These are phyloP conservation scores for Rhegmatorhina hoffmannsi DNA, from an alignment of 2,113 vertebrate species.

Conservation along the genomic window DNA sequence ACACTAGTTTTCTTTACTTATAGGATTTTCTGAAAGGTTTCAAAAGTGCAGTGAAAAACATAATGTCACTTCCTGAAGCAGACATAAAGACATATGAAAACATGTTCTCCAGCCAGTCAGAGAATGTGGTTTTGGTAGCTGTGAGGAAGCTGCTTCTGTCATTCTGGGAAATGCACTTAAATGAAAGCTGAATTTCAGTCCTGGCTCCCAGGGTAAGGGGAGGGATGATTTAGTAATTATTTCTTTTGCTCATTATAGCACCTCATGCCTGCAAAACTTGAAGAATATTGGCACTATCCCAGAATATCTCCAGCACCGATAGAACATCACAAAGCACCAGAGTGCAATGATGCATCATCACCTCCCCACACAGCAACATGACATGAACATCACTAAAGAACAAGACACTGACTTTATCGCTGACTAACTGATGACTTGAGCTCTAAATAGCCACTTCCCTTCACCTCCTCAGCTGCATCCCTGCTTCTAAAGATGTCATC, in stretches of 20 bases:
- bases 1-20: background rate
- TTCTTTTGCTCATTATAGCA: constrained; percentile 11
- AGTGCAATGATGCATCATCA: constrained; percentile 24
- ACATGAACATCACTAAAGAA: constrained; percentile 27
- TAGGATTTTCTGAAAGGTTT: background rate
- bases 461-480: constrained; percentile 41
- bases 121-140: background rate
- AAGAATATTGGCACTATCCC: constrained; percentile 20
- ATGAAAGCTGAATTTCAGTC: background rate
- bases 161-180: background rate
- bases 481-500: constrained; percentile 26
- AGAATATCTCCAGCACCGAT: background rate
- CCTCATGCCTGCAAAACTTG: background rate
- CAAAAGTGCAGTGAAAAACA: background rate
- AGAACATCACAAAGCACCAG: constrained; percentile 13
- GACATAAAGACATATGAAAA: background rate
- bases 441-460: constrained; percentile 50
- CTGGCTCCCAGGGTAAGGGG: background rate
- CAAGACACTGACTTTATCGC: constrained; percentile 43
- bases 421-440: constrained; percentile 35
- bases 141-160: background rate
- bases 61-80: background rate
- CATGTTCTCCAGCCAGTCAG: background rate
- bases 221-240: constrained; percentile 26
- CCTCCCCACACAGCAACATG: constrained; percentile 17